These are phyloP conservation scores for Callionymus lyra DNA, from an alignment of 2,113 vertebrate species.

Conservation along the genomic window DNA sequence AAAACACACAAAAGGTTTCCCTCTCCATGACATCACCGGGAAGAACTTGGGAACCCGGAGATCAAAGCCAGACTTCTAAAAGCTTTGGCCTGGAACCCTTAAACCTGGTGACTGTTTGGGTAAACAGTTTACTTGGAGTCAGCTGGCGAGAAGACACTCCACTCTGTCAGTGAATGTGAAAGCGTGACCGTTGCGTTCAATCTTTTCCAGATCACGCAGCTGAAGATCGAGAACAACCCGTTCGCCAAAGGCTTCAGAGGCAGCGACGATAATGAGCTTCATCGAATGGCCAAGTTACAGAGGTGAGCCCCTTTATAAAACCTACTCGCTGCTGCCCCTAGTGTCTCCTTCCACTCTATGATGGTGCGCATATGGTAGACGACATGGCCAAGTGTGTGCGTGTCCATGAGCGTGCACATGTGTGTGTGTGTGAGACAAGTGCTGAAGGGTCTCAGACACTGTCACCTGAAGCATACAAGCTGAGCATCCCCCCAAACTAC, in stretches of 20 bases:
- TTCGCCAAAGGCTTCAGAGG: slow-evolving; percentile 94
- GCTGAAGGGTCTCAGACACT: slow-evolving; percentile 22
- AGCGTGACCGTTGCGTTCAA: not conserved
- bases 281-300: slow-evolving; percentile 85
- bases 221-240: slow-evolving; percentile 95
- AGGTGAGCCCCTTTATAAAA: slow-evolving; percentile 73
- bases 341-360: slow-evolving; percentile 23
- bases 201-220: slow-evolving; percentile 75
- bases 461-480: slow-evolving; percentile 35
- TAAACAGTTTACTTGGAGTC: slow-evolving; percentile 65
- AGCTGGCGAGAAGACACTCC: slow-evolving; percentile 48
- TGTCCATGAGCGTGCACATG: too few species aligned
- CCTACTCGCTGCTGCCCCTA: not conserved
- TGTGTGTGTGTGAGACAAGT: slow-evolving; percentile 14
- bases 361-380: slow-evolving; percentile 48
- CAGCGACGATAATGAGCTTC: slow-evolving; percentile 86
- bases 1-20: slow-evolving; percentile 29
- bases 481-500: slow-evolving; percentile 15
- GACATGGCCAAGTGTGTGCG: slow-evolving; percentile 2
- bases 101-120: slow-evolving; percentile 56
- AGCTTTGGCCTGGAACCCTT: slow-evolving; percentile 58
- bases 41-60: slow-evolving; percentile 45
- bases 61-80: slow-evolving; percentile 61
- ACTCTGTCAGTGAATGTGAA: slow-evolving; percentile 10
- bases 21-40: slow-evolving; percentile 45